Percentiles rank a stretch among this genome's conserved stretches.
phyloP scores from a whole-genome alignment of 2,113 vertebrate genomes.

The Protobothrops flavoviridis region DNA sequence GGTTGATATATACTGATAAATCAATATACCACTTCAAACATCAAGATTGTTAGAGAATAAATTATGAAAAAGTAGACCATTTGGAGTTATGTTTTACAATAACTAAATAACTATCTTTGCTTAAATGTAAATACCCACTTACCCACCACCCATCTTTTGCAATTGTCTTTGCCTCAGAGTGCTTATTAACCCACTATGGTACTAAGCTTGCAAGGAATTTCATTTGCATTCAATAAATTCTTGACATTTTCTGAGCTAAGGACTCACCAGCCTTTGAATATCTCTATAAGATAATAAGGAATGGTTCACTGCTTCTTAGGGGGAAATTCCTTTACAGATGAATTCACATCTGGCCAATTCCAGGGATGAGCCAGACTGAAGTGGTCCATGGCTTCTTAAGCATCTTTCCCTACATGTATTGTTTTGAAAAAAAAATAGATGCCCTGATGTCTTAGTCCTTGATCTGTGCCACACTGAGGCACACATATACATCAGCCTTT shows the following conservation, averaged over 20 bases:
- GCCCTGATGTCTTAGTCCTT: background rate
- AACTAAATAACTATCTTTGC: too few species aligned
- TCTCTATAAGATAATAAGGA: background rate
- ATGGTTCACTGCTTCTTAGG: background rate
- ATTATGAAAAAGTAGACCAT: too few species aligned
- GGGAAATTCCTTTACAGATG: background rate
- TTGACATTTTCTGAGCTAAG: background rate
- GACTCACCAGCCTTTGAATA: background rate
- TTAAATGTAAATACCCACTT: background rate
- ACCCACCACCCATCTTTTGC: background rate
- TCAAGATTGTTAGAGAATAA: too few species aligned
- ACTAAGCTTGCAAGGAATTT: background rate
- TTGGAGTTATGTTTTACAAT: too few species aligned
- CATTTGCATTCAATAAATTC: background rate
- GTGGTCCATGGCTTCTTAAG: background rate
- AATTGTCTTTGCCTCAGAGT: background rate
- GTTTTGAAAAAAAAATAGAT: background rate
- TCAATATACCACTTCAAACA: too few species aligned
- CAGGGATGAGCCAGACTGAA: background rate
- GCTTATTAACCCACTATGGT: background rate
- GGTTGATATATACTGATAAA: too few species aligned
- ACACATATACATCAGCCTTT: background rate
- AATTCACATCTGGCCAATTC: background rate
- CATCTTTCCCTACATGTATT: background rate
- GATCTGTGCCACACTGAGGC: background rate